Conservation (phyloP, 2,113 vertebrate species). For the Charina bottae region DNA sequence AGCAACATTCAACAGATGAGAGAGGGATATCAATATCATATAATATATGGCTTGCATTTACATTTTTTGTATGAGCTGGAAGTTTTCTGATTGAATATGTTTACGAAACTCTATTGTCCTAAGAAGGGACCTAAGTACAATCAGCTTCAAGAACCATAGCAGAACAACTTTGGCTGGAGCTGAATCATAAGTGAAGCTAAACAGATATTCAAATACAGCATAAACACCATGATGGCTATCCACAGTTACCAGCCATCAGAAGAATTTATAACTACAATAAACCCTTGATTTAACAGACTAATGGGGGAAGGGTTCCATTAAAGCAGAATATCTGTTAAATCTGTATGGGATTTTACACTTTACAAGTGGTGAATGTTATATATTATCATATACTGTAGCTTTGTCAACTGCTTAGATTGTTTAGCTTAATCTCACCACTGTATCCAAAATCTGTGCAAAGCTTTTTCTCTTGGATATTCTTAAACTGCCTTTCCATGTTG, state of each 20-base stretch:
- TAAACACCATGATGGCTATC: background rate
- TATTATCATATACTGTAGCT: no score
- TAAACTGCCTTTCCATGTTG: constrained; percentile 22
- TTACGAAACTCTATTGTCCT: background rate
- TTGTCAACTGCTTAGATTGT: background rate
- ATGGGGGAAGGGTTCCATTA: no score
- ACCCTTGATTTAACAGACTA: background rate
- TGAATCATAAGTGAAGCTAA: background rate
- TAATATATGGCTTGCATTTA: no score
- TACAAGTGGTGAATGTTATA: no score
- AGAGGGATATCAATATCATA: background rate
- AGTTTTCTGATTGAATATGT: background rate
- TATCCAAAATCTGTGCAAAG: background rate
- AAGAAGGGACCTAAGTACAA: background rate
- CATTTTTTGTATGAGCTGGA: background rate
- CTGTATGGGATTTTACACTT: no score
- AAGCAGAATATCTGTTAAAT: no score
- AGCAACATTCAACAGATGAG: background rate
- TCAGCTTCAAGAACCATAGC: background rate
- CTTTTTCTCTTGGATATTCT: background rate
- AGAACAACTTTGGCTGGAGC: background rate
- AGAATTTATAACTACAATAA: background rate
- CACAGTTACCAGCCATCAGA: background rate
- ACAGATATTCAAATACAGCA: background rate
- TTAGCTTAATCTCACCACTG: fast-evolving